These are phyloP conservation scores for Sisyra nigra DNA, from an alignment of 2,888 invertebrate genomes.

Conservation along the genomic window DNA sequence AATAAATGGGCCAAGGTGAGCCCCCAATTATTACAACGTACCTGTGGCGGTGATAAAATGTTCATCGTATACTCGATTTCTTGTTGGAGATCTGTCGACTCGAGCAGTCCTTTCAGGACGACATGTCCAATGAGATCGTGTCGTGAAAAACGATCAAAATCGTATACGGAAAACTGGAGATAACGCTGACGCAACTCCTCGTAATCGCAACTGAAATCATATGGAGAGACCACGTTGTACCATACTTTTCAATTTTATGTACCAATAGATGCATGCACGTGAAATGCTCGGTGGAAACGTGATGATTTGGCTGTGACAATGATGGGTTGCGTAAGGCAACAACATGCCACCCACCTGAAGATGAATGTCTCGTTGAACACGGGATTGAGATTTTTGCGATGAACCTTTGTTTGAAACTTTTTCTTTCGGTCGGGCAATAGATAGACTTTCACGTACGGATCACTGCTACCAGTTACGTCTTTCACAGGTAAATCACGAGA, in stretches of 20 bases:
- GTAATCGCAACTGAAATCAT: slow-evolving; percentile 45
- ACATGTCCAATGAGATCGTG: slow-evolving; percentile 80
- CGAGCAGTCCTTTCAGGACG: slow-evolving; percentile 59
- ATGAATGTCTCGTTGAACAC: slow-evolving; percentile 74
- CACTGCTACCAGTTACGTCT: slow-evolving; percentile 70
- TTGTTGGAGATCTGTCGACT: slow-evolving; percentile 58
- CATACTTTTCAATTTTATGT: not conserved
- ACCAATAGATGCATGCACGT: not conserved
- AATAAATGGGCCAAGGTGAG: too few species aligned
- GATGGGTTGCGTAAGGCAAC: not conserved
- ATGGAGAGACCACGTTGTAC: not conserved
- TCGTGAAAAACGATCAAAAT: slow-evolving; percentile 76
- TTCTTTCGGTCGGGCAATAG: slow-evolving; percentile 71
- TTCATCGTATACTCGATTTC: slow-evolving; percentile 79
- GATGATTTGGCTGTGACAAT: not conserved
- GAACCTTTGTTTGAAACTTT: slow-evolving; percentile 74
- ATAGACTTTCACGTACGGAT: slow-evolving; percentile 77
- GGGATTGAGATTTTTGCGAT: slow-evolving; percentile 63
- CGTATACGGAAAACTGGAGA: slow-evolving; percentile 74
- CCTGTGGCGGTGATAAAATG: slow-evolving; percentile 62
- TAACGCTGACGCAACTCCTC: slow-evolving; percentile 59
- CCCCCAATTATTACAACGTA: slow-evolving; percentile 21
- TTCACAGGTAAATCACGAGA: slow-evolving; percentile 67
- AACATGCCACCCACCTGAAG: slow-evolving; percentile 50
- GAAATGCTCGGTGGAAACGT: not conserved